Conservation (phyloP, 2,888 invertebrate species). For the Drosophila peninsularis region DNA sequence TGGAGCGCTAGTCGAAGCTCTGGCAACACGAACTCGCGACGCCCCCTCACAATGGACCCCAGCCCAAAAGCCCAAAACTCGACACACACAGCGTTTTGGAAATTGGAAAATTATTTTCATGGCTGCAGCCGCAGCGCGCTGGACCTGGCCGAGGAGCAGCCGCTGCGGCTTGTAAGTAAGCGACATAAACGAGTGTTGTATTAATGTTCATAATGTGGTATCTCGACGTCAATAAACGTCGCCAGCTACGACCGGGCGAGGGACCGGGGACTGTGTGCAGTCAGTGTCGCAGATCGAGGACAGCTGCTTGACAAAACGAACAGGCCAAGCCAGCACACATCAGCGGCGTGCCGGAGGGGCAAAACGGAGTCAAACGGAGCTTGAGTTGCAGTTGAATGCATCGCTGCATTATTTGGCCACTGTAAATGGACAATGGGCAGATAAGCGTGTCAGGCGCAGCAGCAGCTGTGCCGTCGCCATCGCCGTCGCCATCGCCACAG, state of each 20-base stretch:
- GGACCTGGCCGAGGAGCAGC: conserved; percentile 50
- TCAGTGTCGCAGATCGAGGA: conserved; percentile 56
- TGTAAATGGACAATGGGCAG: conserved; percentile 37
- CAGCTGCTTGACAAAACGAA: conserved; percentile 71
- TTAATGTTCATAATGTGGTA: conserved; percentile 84
- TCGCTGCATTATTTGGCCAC: conserved; percentile 39
- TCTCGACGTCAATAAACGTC: conserved; percentile 84
- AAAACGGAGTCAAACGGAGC: background rate
- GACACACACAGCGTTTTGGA: conserved; percentile 77
- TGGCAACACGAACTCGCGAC: conserved; percentile 66
- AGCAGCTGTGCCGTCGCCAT: conserved; percentile 2
- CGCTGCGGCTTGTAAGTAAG: conserved; percentile 81
- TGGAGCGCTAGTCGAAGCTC: too few species aligned
- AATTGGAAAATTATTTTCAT: conserved; percentile 81
- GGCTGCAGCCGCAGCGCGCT: conserved; percentile 32
- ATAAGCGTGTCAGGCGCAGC: conserved; percentile 16
- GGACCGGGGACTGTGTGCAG: conserved; percentile 1
- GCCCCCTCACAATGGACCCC: conserved; percentile 65
- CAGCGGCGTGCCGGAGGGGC: background rate
- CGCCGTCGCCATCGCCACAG: background rate
- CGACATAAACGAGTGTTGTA: conserved; percentile 84
- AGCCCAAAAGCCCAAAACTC: conserved; percentile 31
- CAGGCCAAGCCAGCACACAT: conserved; percentile 42
- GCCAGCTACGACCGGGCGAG: conserved; percentile 45
- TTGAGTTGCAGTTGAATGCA: conserved; percentile 11